These are phyloP conservation scores for Marronus borbonicus DNA, from an alignment of 2,888 invertebrate species.

Conservation along the genomic window DNA sequence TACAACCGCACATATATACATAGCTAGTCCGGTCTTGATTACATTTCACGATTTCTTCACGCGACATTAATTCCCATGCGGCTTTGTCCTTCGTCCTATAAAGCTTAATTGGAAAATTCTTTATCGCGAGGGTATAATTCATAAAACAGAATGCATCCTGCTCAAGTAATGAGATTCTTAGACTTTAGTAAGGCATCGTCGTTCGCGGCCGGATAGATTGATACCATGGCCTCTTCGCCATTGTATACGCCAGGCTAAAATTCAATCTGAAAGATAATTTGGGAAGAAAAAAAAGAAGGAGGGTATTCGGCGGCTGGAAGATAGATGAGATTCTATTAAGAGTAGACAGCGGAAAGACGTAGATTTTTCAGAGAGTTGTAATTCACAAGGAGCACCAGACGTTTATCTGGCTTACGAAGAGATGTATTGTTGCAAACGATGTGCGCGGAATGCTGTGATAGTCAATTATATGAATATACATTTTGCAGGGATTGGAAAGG, in stretches of 20 bases:
- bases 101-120: constrained; percentile 45
- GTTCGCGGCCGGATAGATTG: neutral
- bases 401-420: constrained; percentile 5
- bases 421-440: neutral
- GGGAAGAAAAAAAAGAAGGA: neutral
- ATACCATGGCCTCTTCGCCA: neutral
- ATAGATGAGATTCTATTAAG: constrained; percentile 31
- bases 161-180: constrained; percentile 9
- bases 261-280: constrained; percentile 33
- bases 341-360: neutral
- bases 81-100: constrained; percentile 21
- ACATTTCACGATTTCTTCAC: constrained; percentile 41
- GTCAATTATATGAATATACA: no score
- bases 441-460: no score
- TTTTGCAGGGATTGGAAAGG: no score
- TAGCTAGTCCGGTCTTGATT: constrained; percentile 20
- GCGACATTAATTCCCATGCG: constrained; percentile 33
- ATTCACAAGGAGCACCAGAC: neutral
- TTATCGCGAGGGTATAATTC: constrained; percentile 32
- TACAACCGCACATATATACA: neutral
- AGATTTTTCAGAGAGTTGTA: constrained; percentile 3
- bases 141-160: constrained; percentile 31
- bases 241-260: constrained; percentile 3
- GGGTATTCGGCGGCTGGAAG: neutral
- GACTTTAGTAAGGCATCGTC: neutral